phyloP scores from a whole-genome alignment of 2,888 invertebrate species.

The Pogonocherus hispidulus region DNA sequence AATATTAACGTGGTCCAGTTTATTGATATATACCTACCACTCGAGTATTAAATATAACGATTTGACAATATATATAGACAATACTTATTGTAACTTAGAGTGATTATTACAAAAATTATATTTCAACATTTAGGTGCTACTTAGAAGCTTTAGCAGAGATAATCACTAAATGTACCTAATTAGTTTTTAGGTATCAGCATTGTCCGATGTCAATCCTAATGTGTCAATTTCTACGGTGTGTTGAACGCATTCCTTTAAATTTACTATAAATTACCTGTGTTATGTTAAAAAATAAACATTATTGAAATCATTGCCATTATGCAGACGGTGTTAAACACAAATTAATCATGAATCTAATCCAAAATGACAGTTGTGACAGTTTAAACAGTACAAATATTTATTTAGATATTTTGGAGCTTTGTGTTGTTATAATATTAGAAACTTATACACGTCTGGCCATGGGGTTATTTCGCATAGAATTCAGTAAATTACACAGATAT shows the following conservation, averaged over 20 bases:
- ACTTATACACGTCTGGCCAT: no score
- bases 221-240: conserved; percentile 42
- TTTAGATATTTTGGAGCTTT: no score
- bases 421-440: no score
- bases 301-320: neutral
- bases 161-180: conserved; percentile 61
- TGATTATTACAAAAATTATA: conserved; percentile 45
- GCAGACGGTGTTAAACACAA: neutral
- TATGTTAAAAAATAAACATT: no score
- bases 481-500: no score
- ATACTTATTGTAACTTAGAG: conserved; percentile 50
- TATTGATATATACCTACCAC: conserved; percentile 53
- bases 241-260: conserved; percentile 5
- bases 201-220: conserved; percentile 55
- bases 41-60: conserved; percentile 21
- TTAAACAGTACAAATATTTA: no score
- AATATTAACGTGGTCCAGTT: conserved; percentile 46
- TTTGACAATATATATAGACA: conserved; percentile 55
- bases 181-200: conserved; percentile 50
- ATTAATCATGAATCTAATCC: no score
- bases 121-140: conserved; percentile 59
- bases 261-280: neutral
- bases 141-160: conserved; percentile 64
- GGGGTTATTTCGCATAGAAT: no score
- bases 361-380: no score